Conservation (phyloP, 2,888 invertebrate species). For the Eupelmus urozonus region DNA sequence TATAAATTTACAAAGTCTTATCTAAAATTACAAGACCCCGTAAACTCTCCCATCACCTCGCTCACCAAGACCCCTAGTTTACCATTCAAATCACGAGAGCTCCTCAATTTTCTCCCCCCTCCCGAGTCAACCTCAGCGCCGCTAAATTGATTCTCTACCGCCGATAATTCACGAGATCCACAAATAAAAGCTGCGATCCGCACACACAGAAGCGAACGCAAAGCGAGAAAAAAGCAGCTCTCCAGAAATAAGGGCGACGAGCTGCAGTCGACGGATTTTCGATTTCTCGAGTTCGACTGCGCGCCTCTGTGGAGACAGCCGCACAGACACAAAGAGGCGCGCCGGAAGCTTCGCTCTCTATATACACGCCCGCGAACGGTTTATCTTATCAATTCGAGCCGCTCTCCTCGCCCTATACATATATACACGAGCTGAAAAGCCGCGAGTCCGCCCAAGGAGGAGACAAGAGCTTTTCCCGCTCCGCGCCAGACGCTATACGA, state of each 20-base stretch:
- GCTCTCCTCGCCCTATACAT: too few relatives aligned
- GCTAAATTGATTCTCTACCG: too few relatives aligned
- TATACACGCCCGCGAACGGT: conserved; percentile 6
- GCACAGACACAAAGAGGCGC: neutral
- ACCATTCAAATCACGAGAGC: too few relatives aligned
- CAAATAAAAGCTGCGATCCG: too few relatives aligned
- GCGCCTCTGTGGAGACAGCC: neutral
- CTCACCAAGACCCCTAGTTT: too few relatives aligned
- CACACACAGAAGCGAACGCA: neutral
- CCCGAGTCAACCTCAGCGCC: too few relatives aligned
- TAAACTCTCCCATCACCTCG: too few relatives aligned
- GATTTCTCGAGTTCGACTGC: conserved; percentile 23
- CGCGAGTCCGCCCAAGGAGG: neutral
- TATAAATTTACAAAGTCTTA: too few relatives aligned
- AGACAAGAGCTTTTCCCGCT: neutral
- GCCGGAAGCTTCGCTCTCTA: neutral
- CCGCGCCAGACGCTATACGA: neutral
- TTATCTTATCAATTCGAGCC: conserved; percentile 48
- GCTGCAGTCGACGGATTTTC: conserved; percentile 27
- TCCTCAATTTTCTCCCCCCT: too few relatives aligned
- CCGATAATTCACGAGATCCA: too few relatives aligned
- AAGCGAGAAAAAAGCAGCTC: neutral
- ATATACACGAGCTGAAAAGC: too few relatives aligned
- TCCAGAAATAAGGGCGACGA: neutral
- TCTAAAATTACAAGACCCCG: too few relatives aligned